phyloP scores from a whole-genome alignment of 2,888 invertebrate genomes.

The Conistra vaccinii region DNA sequence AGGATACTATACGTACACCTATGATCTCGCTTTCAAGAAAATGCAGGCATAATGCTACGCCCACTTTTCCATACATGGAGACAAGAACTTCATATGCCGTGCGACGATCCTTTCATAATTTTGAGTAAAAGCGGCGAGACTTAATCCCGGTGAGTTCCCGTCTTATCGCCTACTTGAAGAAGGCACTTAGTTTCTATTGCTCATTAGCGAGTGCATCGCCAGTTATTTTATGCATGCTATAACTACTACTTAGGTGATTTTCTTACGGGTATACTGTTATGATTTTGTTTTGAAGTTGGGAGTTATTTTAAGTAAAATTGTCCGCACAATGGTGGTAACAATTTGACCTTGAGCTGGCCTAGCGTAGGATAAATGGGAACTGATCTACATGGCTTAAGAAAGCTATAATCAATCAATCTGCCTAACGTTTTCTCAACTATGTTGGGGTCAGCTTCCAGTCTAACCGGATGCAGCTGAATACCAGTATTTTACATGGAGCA shows the following conservation, averaged over 20 bases:
- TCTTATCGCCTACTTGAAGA: slow-evolving; percentile 26
- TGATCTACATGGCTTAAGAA: too few species aligned
- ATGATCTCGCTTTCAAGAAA: too few species aligned
- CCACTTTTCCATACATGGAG: not conserved
- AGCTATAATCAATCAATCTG: too few species aligned
- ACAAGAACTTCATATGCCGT: not conserved
- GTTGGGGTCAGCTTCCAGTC: too few species aligned
- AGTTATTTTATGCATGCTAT: slow-evolving; percentile 34
- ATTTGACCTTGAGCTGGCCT: too few species aligned
- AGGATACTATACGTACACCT: too few species aligned
- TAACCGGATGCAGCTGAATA: too few species aligned
- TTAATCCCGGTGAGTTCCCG: slow-evolving; percentile 28
- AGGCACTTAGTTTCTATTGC: slow-evolving; percentile 41
- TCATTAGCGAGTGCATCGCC: slow-evolving; percentile 35
- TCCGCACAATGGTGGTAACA: too few species aligned
- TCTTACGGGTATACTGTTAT: not conserved
- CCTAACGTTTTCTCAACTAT: too few species aligned
- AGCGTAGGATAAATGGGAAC: too few species aligned
- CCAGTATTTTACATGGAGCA: too few species aligned
- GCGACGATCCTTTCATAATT: not conserved
- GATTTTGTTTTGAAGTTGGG: not conserved
- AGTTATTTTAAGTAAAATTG: not conserved
- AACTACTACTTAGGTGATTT: slow-evolving; percentile 24
- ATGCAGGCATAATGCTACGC: too few species aligned
- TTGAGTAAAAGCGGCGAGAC: slow-evolving; percentile 5